Percentiles rank a stretch among this genome's conserved stretches.
These are phyloP conservation scores for Capreolus pygargus DNA, from an alignment of 2,113 vertebrate species.

Conservation along the genomic window DNA sequence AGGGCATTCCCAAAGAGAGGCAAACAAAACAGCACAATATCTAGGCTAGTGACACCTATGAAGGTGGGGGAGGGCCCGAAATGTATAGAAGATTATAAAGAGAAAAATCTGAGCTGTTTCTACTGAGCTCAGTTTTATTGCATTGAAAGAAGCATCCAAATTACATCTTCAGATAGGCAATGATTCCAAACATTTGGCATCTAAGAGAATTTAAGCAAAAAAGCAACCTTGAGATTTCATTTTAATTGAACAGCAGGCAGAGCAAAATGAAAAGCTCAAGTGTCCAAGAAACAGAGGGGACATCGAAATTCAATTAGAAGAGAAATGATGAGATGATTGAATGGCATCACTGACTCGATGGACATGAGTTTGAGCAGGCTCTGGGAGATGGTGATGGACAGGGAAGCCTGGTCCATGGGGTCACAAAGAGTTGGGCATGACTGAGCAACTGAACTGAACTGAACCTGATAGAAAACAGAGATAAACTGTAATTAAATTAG, in stretches of 20 bases:
- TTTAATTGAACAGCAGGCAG: neutral
- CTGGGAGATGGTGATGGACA: neutral
- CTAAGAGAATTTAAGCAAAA: neutral
- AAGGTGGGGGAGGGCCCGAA: accelerated
- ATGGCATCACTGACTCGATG: neutral
- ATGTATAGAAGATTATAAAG: neutral
- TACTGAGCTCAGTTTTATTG: neutral
- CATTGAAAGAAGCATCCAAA: neutral
- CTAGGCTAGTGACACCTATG: neutral
- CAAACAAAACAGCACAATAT: neutral
- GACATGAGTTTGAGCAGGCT: neutral
- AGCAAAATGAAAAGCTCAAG: neutral
- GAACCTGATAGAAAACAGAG: neutral
- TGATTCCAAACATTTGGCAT: neutral
- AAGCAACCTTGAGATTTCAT: neutral
- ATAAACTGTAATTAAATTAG: neutral
- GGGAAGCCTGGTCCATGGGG: neutral
- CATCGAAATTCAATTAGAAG: neutral
- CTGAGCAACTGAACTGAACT: neutral
- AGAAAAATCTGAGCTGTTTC: neutral
- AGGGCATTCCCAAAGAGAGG: neutral
- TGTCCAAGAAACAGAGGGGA: neutral
- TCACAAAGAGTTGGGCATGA: neutral
- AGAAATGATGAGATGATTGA: neutral
- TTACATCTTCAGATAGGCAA: neutral